Conservation (phyloP, 1,140 invertebrate species). For the Onthophagus taurus region DNA sequence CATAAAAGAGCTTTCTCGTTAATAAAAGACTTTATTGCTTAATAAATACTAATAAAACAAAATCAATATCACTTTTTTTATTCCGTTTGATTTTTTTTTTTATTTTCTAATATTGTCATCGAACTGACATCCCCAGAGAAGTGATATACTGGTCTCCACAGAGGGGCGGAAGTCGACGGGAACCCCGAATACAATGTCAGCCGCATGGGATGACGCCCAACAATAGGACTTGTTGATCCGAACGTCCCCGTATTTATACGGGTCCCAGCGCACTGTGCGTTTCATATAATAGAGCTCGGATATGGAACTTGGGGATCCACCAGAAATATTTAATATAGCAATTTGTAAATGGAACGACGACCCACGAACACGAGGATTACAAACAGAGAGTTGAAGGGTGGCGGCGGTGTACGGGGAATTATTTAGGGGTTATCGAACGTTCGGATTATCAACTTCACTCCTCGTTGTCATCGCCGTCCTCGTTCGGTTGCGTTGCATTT, state of each 20-base stretch:
- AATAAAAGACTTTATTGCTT: too few relatives aligned
- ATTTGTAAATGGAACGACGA: constrained; percentile 29
- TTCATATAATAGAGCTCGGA: too few relatives aligned
- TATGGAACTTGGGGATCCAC: constrained; percentile 15
- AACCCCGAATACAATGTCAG: constrained; percentile 24
- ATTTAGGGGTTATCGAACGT: constrained; percentile 10
- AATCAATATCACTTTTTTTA: too few relatives aligned
- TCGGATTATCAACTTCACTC: not conserved
- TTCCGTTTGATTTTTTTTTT: too few relatives aligned
- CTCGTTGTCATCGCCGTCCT: not conserved
- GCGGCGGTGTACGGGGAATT: constrained; percentile 9
- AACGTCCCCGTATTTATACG: constrained; percentile 29
- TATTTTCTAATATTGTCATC: too few relatives aligned
- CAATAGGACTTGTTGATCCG: constrained; percentile 35
- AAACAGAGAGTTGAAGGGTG: too few relatives aligned
- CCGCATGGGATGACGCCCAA: constrained; percentile 24
- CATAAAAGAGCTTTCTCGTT: too few relatives aligned
- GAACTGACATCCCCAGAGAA: too few relatives aligned
- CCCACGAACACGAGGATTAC: constrained; percentile 12
- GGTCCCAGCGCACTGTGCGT: constrained; percentile 19
- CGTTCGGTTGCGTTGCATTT: constrained; percentile 1
- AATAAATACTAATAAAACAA: too few relatives aligned
- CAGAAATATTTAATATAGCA: constrained; percentile 30
- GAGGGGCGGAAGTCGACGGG: too few relatives aligned
- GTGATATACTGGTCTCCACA: too few relatives aligned